A percentile compares a stretch with the other conserved stretches of the same genome.
Conservation (phyloP, 2,888 invertebrate genomes). For the Tholera decimalis region DNA sequence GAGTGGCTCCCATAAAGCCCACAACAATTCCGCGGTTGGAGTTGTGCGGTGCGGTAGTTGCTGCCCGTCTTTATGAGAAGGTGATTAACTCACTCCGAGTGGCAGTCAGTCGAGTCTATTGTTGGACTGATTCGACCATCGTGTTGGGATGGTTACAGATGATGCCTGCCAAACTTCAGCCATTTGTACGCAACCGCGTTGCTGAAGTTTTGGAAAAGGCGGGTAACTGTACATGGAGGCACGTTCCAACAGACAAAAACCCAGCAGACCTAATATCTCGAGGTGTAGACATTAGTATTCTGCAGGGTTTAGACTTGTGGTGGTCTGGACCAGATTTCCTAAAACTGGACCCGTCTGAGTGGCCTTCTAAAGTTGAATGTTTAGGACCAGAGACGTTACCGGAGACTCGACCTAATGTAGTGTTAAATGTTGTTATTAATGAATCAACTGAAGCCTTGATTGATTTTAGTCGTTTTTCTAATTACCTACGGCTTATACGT, state of each 20-base stretch:
- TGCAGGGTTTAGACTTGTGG: neutral
- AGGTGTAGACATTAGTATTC: neutral
- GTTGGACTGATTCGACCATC: neutral
- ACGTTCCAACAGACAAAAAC: neutral
- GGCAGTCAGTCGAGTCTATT: neutral
- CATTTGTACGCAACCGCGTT: no score
- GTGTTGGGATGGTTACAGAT: conserved; percentile 3
- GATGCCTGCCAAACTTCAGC: neutral
- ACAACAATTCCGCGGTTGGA: neutral
- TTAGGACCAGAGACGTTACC: no score
- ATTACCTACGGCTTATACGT: no score
- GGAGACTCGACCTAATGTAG: no score
- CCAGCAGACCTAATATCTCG: conserved; percentile 2
- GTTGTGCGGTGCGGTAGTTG: conserved; percentile 5
- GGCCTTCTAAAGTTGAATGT: no score
- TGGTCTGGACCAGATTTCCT: neutral
- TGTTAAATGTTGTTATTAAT: no score
- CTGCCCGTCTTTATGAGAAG: conserved; percentile 8
- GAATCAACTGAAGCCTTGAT: no score
- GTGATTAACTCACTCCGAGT: conserved; percentile 2
- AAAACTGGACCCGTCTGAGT: neutral
- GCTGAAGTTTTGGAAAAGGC: neutral
- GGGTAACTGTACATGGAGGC: neutral
- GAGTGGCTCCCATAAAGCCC: conserved; percentile 6
- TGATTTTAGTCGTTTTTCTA: no score